A percentile compares a stretch with the other conserved stretches of the same genome.
Evolutionary conservation across 1,140 invertebrate genomes (phyloP).

Genomic region (Drosophila eugracilis): DNA sequence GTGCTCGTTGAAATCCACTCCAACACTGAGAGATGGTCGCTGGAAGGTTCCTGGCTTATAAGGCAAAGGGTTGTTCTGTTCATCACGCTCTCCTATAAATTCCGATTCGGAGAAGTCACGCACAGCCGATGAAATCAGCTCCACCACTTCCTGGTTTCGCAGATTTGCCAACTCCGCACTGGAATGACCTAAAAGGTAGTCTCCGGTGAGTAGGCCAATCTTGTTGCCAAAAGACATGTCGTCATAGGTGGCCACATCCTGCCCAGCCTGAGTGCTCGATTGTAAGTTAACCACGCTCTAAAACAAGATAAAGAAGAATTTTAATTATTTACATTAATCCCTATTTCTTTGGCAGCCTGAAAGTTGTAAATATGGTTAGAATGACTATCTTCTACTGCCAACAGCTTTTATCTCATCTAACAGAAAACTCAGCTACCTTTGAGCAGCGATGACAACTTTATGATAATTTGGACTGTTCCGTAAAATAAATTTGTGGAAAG

Average conservation of each 20-base stretch:
- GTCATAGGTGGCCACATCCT: conserved; percentile 86
- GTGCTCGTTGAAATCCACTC: conserved; percentile 75
- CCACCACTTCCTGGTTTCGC: conserved; percentile 92
- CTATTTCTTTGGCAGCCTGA: too few species aligned
- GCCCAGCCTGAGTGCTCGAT: conserved; percentile 85
- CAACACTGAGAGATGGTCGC: conserved; percentile 58
- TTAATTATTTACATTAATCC: neutral
- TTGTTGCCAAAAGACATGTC: conserved; percentile 98
- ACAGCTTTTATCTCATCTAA: too few species aligned
- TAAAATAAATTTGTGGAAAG: conserved; percentile 6
- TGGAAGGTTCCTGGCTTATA: conserved; percentile 86
- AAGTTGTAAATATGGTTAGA: too few species aligned
- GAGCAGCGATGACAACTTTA: neutral
- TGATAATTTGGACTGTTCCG: neutral
- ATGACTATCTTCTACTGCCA: too few species aligned
- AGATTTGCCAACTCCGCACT: conserved; percentile 94
- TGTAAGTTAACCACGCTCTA: conserved; percentile 92
- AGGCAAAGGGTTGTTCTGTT: conserved; percentile 93
- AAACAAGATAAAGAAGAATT: neutral
- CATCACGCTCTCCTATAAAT: conserved; percentile 93
- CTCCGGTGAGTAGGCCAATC: conserved; percentile 96
- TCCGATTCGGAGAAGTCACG: conserved; percentile 95
- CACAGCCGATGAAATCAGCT: conserved; percentile 95
- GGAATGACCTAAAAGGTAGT: conserved; percentile 96
- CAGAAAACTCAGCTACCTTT: too few species aligned